Percentiles rank a stretch among this genome's conserved stretches.
Evolutionary conservation across 2,888 invertebrate species (phyloP).

Genomic region (Amphipoea oculea): DNA sequence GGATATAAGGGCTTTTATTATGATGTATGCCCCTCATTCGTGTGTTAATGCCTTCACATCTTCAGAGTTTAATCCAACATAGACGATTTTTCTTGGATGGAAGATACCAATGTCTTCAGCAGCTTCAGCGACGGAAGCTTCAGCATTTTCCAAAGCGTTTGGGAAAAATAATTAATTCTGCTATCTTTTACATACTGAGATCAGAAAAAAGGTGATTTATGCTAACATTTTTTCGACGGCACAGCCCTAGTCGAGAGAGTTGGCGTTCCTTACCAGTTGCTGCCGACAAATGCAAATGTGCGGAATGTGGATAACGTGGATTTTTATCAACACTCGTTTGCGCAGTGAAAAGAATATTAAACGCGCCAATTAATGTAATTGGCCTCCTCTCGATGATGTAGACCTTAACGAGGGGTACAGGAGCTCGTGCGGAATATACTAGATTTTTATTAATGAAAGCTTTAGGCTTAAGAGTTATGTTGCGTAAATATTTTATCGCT

Average conservation of each 20-base stretch:
- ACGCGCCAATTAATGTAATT: conserved; percentile 59
- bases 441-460: not conserved
- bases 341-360: conserved; percentile 49
- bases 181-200: too few species aligned
- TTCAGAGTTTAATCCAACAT: not conserved
- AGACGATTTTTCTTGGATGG: not conserved
- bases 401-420: conserved; percentile 11
- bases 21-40: not conserved
- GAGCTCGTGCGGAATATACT: conserved; percentile 10
- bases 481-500: not conserved
- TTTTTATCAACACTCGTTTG: conserved; percentile 67
- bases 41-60: not conserved
- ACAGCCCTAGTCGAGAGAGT: conserved; percentile 61
- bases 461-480: not conserved
- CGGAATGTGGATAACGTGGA: conserved; percentile 68
- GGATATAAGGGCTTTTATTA: not conserved
- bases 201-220: not conserved
- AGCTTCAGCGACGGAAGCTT: not conserved
- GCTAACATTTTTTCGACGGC: not conserved
- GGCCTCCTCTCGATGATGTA: conserved; percentile 38
- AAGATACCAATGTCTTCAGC: not conserved
- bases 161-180: not conserved
- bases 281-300: conserved; percentile 72
- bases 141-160: not conserved
- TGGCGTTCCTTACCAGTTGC: conserved; percentile 56